phyloP scores from a whole-genome alignment of 2,888 invertebrate species.

The Dione vanillae region DNA sequence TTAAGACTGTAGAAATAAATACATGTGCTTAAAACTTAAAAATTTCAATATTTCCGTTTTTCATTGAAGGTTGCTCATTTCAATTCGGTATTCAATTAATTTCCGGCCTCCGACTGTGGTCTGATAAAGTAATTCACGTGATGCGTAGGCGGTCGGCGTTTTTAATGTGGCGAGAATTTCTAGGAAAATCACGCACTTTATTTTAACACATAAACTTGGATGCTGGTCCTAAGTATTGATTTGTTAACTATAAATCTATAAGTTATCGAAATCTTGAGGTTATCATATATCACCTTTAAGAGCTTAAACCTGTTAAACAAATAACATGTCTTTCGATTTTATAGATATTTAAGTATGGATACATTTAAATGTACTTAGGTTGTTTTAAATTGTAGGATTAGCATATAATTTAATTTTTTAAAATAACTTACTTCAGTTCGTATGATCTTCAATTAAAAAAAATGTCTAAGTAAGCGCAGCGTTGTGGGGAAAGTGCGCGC shows the following conservation, averaged over 20 bases:
- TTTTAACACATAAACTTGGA: slow-evolving; percentile 23
- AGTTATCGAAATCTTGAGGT: slow-evolving; percentile 3
- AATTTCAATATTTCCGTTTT: slow-evolving; percentile 28
- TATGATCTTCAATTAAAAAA: no score
- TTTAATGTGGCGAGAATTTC: slow-evolving; percentile 62
- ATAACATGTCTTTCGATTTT: no score
- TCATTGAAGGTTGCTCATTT: slow-evolving; percentile 49
- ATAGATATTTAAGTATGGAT: no score
- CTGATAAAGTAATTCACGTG: slow-evolving; percentile 65
- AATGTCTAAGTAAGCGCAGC: no score
- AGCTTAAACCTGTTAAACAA: background rate
- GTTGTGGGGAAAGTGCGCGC: no score
- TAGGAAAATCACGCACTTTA: slow-evolving; percentile 36
- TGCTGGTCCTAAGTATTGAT: slow-evolving; percentile 9
- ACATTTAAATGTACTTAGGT: no score
- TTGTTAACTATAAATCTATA: slow-evolving; percentile 8
- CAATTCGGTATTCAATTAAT: slow-evolving; percentile 71
- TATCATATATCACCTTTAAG: background rate
- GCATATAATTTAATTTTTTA: no score
- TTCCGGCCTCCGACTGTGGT: slow-evolving; percentile 62
- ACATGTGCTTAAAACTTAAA: background rate
- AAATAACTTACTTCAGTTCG: no score
- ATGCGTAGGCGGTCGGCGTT: slow-evolving; percentile 56
- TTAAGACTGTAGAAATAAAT: background rate
- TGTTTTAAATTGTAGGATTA: no score